Evolutionary conservation across 2,113 vertebrate genomes (phyloP).

Genomic region (Thermophis baileyi): DNA sequence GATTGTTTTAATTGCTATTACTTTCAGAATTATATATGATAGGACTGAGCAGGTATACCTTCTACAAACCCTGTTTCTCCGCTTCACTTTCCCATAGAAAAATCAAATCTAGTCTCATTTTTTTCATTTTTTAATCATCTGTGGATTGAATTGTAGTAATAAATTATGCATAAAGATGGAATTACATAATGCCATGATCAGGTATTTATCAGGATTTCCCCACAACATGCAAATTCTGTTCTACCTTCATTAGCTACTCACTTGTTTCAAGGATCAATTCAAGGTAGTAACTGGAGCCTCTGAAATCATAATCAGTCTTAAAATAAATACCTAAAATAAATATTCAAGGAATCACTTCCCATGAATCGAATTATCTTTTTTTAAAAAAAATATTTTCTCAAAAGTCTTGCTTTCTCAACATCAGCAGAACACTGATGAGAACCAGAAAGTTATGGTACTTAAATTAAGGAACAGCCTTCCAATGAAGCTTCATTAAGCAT

Average conservation of each 20-base stretch:
- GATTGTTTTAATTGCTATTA: background rate
- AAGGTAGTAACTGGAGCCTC: background rate
- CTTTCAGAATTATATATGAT: background rate
- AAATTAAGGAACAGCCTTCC: background rate
- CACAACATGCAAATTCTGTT: background rate
- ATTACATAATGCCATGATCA: background rate
- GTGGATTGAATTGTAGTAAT: background rate
- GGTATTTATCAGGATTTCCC: background rate
- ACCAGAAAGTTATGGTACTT: background rate
- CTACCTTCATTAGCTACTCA: background rate
- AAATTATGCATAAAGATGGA: background rate
- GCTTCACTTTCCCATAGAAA: background rate
- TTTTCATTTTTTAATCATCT: background rate
- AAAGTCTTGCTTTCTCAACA: background rate
- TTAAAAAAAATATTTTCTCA: background rate
- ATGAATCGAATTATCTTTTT: background rate
- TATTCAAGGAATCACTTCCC: background rate
- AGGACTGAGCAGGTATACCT: background rate
- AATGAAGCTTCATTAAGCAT: background rate
- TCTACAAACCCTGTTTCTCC: background rate
- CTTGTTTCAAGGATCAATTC: background rate
- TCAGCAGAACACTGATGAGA: background rate
- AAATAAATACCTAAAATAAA: background rate
- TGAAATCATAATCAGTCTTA: background rate
- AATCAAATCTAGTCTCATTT: background rate